Evolutionary conservation across 2,888 invertebrate genomes (phyloP), one percentile per base, ranked within the genome.

Genomic region (Argyra leucocephala): DNA sequence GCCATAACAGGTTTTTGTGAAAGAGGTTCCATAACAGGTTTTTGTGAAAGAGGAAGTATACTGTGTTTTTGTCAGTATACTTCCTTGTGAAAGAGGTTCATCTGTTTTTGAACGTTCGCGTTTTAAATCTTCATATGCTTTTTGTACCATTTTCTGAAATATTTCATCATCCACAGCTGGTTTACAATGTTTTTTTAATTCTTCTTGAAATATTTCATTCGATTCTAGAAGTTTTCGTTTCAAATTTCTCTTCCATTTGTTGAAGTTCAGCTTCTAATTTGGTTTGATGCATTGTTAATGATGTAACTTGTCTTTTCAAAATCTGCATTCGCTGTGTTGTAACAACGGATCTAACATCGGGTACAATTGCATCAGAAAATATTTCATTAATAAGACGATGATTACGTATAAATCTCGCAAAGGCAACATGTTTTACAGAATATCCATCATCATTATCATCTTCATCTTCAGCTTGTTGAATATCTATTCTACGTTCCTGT

Each of bases 381-480:
- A 99, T 94, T 79, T 99, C 98, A 78, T 96, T 96, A 73, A 99
- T 95, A 63, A 99, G 85, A 0, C 96, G 86, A 78, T 99, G 98
- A 81, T 99, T 99, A 64, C 98, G 86, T 22, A 95, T 82, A 76
- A 95, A 99, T 22, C 99, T 86, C 0, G 93, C 91, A 76, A 96
- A 96, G 0, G 98, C 91, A 31, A 97, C 88, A 76, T 97, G 96
- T 78, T 98, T 97, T 69, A 96, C 91, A 0, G 96, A 94, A 72
- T 94, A 87, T 0, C 94, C 93, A 76, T 96, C 96, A 76, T 96
- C 96, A 82, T 90, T 89, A 78, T 93, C 94, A 79, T 96, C 96
- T 79, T 97, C 96, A 79, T 97, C 96, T 78, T 97, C 96, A 4
- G 96, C 96, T 0, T 96, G 95, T 77, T 96, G 93, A 73, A 97